Base-by-base conservation (phyloP, 2,888 invertebrate species). In the Phlogophora meticulosa region DNA sequence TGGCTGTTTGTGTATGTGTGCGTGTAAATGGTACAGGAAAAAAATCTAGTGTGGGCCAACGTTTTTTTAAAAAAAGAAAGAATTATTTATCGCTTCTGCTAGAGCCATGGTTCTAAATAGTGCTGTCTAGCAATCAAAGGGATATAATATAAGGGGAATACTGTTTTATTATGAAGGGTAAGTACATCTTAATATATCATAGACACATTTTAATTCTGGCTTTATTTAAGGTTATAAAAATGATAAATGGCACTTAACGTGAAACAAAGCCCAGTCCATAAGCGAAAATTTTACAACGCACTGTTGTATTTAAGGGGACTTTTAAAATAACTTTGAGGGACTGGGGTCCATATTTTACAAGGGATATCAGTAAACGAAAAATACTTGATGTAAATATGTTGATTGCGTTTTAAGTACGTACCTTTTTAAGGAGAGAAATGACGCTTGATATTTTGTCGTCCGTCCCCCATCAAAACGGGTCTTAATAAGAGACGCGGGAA, bases 351-450 rank as follows among this genome's bases (percentile, higher is more conserved):
- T 45, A 45, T 56, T 62, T 56, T 40, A 36, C 10, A 28, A 67
- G 17, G 52, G 15, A 55, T 11, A 15, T 43, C 24, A n/a, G 28
- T 46, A 36, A 20, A 49, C 15, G 22, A 28, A 58, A 74, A 53
- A 36, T 45, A 55, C 36, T 42, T 45, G 4, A 57, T 22, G 42
- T 32, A 38, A 22, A 15, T 22, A 51, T 43, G 43, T 36, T 59
- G 34, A 74, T 60, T 53, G 32, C 49, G 61, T 77, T 75, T 49
- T 61, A 36, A 72, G 46, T 53, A 48, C 11, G 7, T n/a, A 56
- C 10, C 45, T 45, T 22, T 38, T 7, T 7, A 60, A 40, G 24
- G 36, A 24, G 22, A 49, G 10, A 36, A 22, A 10, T 17, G 10
- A 17, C 24, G 20, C 38, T 57, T 45, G 32, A 24, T 34, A 28